Percentiles rank a stretch among this genome's conserved stretches.
Evolutionary conservation across 2,113 vertebrate genomes (phyloP).

Genomic region (Silurus asotus): DNA sequence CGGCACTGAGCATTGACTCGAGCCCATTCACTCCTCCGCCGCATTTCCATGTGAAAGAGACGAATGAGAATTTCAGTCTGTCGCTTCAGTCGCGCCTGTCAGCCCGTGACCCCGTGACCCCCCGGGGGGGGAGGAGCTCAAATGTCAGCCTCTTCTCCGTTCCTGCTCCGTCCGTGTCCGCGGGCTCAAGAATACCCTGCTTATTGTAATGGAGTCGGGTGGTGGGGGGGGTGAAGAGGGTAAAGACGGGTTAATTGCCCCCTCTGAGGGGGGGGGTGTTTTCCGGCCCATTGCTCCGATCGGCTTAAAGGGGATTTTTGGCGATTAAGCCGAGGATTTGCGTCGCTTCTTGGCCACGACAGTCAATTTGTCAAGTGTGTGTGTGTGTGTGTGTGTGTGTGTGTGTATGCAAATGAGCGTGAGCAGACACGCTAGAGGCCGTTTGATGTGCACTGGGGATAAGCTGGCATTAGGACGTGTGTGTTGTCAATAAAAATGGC

Average conservation of each 20-base stretch:
- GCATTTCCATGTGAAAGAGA: conserved; percentile 37
- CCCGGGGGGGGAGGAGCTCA: not conserved
- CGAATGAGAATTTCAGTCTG: conserved; percentile 21
- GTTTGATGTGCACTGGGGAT: conserved; percentile 8
- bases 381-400: not conserved
- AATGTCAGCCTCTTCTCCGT: not conserved
- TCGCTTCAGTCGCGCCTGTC: not conserved
- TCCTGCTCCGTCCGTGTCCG: not conserved
- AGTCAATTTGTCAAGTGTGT: conserved; percentile 46
- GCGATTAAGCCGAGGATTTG: conserved; percentile 52
- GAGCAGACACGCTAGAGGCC: not conserved
- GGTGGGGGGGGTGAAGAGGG: not conserved
- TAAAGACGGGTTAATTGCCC: conserved; percentile 53
- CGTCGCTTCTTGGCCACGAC: conserved; percentile 31
- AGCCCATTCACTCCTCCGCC: not conserved
- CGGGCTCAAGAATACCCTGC: conserved; percentile 35
- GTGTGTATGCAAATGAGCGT: not conserved
- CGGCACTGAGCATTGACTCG: conserved; percentile 8
- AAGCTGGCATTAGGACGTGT: not conserved
- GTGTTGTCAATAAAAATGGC: not conserved
- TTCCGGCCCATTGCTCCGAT: conserved; percentile 43
- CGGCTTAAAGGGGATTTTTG: conserved; percentile 38
- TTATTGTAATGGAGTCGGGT: conserved; percentile 44
- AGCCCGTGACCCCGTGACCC: conserved; percentile 19
- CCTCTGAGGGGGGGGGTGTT: conserved; percentile 38